These are phyloP conservation scores for Lerista edwardsae DNA, from an alignment of 2,797 vertebrate species.

Conservation along the genomic window DNA sequence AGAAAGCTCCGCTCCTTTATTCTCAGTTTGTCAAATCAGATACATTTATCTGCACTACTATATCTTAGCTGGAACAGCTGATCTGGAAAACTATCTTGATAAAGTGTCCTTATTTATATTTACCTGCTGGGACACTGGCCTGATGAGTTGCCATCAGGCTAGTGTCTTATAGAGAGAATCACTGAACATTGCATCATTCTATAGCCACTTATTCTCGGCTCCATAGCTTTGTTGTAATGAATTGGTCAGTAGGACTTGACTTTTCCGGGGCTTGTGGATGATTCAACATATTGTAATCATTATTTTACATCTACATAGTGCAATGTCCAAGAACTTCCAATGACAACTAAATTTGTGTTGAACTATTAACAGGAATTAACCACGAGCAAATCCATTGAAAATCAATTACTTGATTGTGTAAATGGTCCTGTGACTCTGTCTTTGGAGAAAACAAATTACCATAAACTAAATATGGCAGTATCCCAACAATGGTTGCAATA, in stretches of 20 bases:
- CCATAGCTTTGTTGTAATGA: background rate
- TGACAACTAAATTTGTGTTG: background rate
- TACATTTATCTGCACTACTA: constrained; percentile 20
- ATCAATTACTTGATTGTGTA: background rate
- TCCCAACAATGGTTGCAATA: background rate
- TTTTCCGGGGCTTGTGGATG: background rate
- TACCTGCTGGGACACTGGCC: background rate
- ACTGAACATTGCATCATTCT: background rate
- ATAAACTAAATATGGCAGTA: background rate
- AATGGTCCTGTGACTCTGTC: background rate
- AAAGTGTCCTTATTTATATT: background rate
- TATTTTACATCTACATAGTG: background rate
- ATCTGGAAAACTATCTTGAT: constrained; percentile 17
- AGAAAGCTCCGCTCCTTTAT: background rate
- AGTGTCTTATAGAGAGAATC: background rate
- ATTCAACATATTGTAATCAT: background rate
- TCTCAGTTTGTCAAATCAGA: constrained; percentile 17
- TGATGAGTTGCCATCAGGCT: background rate
- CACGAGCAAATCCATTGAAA: background rate
- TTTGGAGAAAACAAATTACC: background rate
- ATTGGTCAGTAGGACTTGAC: background rate
- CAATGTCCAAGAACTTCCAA: background rate
- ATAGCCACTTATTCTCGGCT: background rate
- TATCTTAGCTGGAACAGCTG: constrained; percentile 39
- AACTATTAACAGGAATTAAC: background rate